These are phyloP conservation scores for Eublepharis macularius DNA, from an alignment of 2,113 vertebrate species.

Conservation along the genomic window DNA sequence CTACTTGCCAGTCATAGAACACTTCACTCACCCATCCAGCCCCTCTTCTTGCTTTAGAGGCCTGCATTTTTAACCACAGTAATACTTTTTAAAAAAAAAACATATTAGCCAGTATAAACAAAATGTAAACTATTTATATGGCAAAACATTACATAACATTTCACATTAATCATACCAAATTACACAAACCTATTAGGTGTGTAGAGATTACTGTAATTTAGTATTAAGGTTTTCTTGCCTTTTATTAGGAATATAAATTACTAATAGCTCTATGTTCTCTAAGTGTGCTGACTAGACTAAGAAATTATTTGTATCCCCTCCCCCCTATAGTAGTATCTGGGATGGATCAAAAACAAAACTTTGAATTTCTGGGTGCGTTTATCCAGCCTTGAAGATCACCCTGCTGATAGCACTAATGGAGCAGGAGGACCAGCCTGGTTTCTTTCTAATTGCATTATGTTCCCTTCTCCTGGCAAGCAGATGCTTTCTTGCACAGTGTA, in stretches of 20 bases:
- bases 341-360: background rate
- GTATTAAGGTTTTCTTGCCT: background rate
- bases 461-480: accelerated
- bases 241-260: background rate
- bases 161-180: too few species aligned
- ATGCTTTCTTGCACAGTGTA: constrained; percentile 49
- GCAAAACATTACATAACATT: too few species aligned
- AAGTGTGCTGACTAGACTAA: background rate
- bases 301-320: background rate
- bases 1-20: too few species aligned
- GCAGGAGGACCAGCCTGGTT: background rate
- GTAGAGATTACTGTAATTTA: background rate
- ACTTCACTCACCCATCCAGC: too few species aligned
- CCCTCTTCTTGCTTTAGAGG: too few species aligned
- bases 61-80: too few species aligned
- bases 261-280: background rate
- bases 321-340: background rate
- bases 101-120: too few species aligned
- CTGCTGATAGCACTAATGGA: background rate
- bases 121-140: too few species aligned
- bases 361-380: accelerated
- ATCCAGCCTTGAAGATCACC: background rate
- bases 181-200: too few species aligned
- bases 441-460: background rate
- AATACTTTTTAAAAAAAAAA: too few species aligned